Base-by-base conservation (phyloP, 2,797 vertebrate genomes). In the Cyclopterus lumpus region DNA sequence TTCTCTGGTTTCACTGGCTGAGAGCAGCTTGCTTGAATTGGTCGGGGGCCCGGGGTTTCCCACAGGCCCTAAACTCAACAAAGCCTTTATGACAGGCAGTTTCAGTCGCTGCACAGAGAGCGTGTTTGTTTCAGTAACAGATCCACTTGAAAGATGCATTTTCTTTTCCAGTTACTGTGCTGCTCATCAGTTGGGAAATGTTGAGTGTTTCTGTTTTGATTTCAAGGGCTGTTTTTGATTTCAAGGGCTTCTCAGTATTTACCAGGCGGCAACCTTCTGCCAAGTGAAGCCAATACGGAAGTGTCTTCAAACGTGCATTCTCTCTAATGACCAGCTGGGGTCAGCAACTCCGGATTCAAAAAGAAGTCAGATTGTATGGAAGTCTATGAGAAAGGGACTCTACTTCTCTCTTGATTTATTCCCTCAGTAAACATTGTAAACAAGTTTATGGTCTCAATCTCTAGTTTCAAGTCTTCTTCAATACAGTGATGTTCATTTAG, bases 1-100 rank as follows among this genome's bases (percentile, higher is more conserved):
- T 91, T 92, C 89, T 92, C 90, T 72, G 72, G 88, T 93, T 92
- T 91, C 91, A 85, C 83, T 84, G 4, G 12, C 80, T 73, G 71
- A 84, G 82, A 87, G 85, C 77, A 46, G 79, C 77, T 76, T 49
- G 79, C 26, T 61, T 65, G 77, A 72, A 63, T 72, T 87, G 86
- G 72, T 85, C 1, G 5, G 72, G 65, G 75, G 80, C 77, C 73
- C 54, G 11, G 51, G 62, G 80, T 70, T 82, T 89, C 86, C 88
- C 84, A 72, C 54, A 78, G 85, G 74, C 72, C 81, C 76, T 75
- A 42, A 71, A 78, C 73, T 51, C 77, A 82, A 91, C 88, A 89
- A 86, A 89, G 88, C 77, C 60, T 85, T 81, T 76, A 82, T 86
- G 81, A 85, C 79, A 32, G 71, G 79, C 60, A 74, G 87, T 81